A percentile compares a stretch with the other conserved stretches of the same genome.
Conservation (phyloP, 2,113 vertebrate species). For the Capra hircus region DNA sequence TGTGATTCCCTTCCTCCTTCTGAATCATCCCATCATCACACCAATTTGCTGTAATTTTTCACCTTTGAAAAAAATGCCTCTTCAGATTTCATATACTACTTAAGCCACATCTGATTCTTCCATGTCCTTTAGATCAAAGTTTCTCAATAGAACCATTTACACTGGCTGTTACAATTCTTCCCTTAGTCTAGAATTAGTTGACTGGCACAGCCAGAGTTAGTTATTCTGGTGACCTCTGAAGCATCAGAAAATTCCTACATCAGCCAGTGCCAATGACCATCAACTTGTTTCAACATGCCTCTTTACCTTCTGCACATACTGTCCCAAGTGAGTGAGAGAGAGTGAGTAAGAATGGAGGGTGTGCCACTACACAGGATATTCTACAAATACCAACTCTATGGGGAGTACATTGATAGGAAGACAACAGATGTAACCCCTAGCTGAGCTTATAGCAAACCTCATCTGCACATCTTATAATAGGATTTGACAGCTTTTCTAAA, state of each 20-base stretch:
- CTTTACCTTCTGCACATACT: not conserved
- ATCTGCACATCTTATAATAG: not conserved
- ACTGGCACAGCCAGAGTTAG: not conserved
- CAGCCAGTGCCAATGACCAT: not conserved
- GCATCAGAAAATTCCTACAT: not conserved
- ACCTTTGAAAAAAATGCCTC: not conserved
- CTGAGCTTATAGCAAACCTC: not conserved
- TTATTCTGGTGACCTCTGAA: not conserved
- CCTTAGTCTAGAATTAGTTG: not conserved
- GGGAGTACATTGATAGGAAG: not conserved
- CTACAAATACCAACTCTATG: not conserved
- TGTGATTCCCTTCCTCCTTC: not conserved
- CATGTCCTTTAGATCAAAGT: not conserved
- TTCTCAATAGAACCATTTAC: not conserved
- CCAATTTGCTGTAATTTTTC: constrained; percentile 19
- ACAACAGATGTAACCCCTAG: not conserved
- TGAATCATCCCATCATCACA: not conserved
- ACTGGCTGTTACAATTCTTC: not conserved
- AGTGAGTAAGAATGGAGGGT: not conserved
- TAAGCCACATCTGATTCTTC: not conserved
- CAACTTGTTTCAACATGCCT: not conserved
- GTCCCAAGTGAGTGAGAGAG: not conserved
- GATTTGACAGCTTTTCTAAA: not conserved
- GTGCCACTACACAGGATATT: not conserved
- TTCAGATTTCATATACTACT: not conserved